These are phyloP conservation scores for Acanthaster planci DNA, from an alignment of 35 echinoderm and acorn worm species.

Conservation along the genomic window DNA sequence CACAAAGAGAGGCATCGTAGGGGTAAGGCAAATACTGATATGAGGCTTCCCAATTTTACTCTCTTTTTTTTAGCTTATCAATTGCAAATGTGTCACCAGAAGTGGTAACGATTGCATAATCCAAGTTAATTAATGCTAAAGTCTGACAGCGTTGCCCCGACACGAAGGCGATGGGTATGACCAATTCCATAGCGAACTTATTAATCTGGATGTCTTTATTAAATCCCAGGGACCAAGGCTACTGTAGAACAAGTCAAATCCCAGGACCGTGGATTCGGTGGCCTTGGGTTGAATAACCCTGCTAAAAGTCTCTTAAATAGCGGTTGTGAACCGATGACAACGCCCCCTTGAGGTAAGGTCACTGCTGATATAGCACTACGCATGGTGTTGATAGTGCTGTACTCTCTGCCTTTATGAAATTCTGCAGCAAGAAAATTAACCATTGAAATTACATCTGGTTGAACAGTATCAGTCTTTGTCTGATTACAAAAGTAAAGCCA, in stretches of 20 bases:
- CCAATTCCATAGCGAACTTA: not conserved
- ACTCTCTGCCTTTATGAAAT: slow-evolving; percentile 8
- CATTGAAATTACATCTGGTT: slow-evolving; percentile 22
- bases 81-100: not conserved
- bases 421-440: slow-evolving; percentile 33
- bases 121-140: not conserved
- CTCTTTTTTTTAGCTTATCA: not conserved
- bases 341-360: not conserved
- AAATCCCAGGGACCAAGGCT: not conserved
- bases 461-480: not conserved
- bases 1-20: not conserved
- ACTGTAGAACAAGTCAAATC: not conserved
- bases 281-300: not conserved
- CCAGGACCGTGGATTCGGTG: not conserved
- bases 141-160: not conserved
- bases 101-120: not conserved
- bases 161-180: not conserved
- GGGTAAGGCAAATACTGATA: not conserved
- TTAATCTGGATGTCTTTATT: not conserved
- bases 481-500: slow-evolving; percentile 28
- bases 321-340: slow-evolving; percentile 2
- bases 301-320: not conserved
- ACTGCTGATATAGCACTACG: slow-evolving; percentile 11
- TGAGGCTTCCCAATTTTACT: not conserved
- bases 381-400: slow-evolving; percentile 6